Evolutionary conservation across 1,140 invertebrate species (phyloP), one percentile per base, ranked within the genome.

Genomic region (Fragariocoptes setiger): DNA sequence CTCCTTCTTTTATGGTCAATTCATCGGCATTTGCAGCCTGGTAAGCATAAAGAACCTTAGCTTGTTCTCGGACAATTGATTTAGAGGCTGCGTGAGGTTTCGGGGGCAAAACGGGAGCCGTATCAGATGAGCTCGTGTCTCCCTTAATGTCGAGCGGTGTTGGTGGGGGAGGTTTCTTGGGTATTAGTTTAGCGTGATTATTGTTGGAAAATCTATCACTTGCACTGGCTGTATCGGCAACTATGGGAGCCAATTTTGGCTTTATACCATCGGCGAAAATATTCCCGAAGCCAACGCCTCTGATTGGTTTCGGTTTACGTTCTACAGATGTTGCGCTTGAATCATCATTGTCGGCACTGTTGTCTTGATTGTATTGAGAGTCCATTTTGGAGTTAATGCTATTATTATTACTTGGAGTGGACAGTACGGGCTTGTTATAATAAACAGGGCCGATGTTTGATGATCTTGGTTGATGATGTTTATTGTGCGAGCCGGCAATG

Each of bases 11-110:
- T 21, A 97, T 58, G 2, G 71, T 72, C 43, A 97, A 58, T 59
- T 95, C 88, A 61, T 95, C 88, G 15, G 82, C 76, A 55, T 94
- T 90, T 47, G 72, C 69, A 12, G 83, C 77, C 39, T 70, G 64
- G 57, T 95, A 95, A 3, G 79, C 70, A 59, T 71, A 94, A 42
- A 85, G 60, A 16, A 82, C 86, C 35, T 70, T 66, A 49, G 79
- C 90, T 47, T 68, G 57, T 57, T 79, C 76, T 47, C 70, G 58
- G 18, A 59, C 62, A 4, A 8, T 31, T 31, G 8, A 8, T 8
- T 8, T n/a, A n/a, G 25, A 31, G 8, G 25, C 8, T n/a, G n/a
- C n/a, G 8, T 31, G 25, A 50, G 60, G 61, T 51, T 63, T 63
- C 35, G 61, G 61, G 25, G 61, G 61, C 18, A 63, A 46, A 38